Conservation (phyloP, 2,113 vertebrate species). For the Tragelaphus buxtoni region DNA sequence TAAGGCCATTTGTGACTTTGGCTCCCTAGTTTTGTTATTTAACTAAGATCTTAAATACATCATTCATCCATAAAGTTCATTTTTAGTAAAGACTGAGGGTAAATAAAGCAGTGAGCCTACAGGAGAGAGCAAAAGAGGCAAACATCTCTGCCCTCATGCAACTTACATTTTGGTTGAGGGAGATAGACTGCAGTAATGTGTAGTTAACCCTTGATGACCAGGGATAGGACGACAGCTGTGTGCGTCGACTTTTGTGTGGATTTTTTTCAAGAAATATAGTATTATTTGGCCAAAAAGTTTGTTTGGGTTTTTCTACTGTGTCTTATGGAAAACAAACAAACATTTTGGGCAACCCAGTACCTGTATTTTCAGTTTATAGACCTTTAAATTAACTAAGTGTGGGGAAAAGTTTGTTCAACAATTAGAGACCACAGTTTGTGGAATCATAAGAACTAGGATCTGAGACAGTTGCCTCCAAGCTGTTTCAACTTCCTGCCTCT, state of each 20-base stretch:
- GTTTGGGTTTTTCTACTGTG: not conserved
- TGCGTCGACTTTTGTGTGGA: not conserved
- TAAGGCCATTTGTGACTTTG: not conserved
- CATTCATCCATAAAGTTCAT: slow-evolving; percentile 8
- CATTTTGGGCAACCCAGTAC: not conserved
- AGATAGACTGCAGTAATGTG: not conserved
- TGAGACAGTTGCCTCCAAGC: not conserved
- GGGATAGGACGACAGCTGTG: not conserved
- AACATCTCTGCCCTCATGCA: not conserved
- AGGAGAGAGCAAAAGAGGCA: not conserved
- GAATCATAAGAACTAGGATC: not conserved
- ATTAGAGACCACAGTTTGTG: not conserved
- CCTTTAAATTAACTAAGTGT: not conserved
- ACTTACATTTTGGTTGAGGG: not conserved
- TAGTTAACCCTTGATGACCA: not conserved
- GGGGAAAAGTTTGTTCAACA: not conserved
- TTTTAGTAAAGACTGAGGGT: not conserved
- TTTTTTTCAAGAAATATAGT: not conserved
- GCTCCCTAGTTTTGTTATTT: not conserved
- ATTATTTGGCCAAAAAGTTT: not conserved
- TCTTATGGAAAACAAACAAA: not conserved
- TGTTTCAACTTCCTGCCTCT: not conserved
- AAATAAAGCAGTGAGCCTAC: not conserved
- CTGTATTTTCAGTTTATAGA: not conserved
- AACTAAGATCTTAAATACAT: not conserved